phyloP scores from a whole-genome alignment of 2,888 invertebrate species.

The Drosophila neotestacea region DNA sequence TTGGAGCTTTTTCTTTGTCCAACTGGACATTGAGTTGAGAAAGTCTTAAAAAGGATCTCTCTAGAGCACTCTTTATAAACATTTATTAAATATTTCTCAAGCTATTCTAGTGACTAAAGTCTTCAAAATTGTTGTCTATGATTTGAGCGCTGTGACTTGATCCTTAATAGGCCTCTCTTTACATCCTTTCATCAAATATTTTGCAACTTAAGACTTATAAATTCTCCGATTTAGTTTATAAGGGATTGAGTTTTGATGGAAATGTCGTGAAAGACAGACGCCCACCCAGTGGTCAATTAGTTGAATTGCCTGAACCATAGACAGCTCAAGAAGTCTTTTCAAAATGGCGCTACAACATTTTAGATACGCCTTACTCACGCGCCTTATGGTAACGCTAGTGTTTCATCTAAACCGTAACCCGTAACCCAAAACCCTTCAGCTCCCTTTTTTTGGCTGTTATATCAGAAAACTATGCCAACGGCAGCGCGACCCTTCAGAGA shows the following conservation, averaged over 20 bases:
- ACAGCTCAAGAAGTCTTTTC: conserved; percentile 7
- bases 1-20: neutral
- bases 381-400: conserved; percentile 20
- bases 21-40: neutral
- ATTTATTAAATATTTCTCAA: no score
- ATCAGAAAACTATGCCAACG: conserved; percentile 25
- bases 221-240: no score
- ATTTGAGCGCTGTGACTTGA: no score
- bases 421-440: conserved; percentile 15
- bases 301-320: conserved; percentile 6
- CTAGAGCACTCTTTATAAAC: no score
- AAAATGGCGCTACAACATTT: conserved; percentile 70
- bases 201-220: no score
- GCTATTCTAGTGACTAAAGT: no score
- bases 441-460: conserved; percentile 2
- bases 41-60: neutral
- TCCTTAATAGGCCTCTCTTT: no score
- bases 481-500: conserved; percentile 3
- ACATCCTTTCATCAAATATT: no score
- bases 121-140: neutral
- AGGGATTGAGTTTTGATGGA: neutral
- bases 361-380: conserved; percentile 56
- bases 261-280: neutral
- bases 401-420: conserved; percentile 31
- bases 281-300: conserved; percentile 16